phyloP scores from a whole-genome alignment of 2,113 vertebrate species.

The Hypocryptadius cinnamomeus region DNA sequence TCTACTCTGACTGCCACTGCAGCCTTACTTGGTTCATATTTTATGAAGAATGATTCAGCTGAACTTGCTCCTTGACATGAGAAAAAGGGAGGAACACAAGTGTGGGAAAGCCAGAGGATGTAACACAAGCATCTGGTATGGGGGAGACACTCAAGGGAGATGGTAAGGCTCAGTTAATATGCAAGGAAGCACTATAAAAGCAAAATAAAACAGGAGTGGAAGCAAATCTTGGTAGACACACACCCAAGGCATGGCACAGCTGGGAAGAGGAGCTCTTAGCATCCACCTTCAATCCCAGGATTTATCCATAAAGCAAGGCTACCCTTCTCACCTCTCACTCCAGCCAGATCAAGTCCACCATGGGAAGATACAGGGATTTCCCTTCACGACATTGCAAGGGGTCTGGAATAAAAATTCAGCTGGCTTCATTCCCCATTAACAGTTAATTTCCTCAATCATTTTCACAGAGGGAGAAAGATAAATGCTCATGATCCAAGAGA shows the following conservation, averaged over 20 bases:
- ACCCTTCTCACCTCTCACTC: not conserved
- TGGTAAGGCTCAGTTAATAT: not conserved
- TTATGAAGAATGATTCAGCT: slow-evolving; percentile 16
- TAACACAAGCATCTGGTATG: slow-evolving; percentile 43
- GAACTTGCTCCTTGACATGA: slow-evolving; percentile 34
- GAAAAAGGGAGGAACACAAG: slow-evolving; percentile 5
- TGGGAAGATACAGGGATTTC: not conserved
- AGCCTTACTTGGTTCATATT: not conserved
- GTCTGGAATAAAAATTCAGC: slow-evolving; percentile 5
- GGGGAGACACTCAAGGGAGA: slow-evolving; percentile 45
- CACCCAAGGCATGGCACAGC: not conserved
- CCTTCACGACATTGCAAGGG: not conserved
- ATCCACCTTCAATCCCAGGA: not conserved
- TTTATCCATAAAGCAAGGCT: not conserved
- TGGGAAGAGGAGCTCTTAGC: slow-evolving; percentile 26
- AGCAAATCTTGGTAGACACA: not conserved
- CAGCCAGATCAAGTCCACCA: not conserved
- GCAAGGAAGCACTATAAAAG: slow-evolving; percentile 25
- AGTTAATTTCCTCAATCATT: slow-evolving; percentile 45
- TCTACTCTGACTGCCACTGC: not conserved
- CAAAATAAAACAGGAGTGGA: not conserved
- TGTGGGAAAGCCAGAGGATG: slow-evolving; percentile 51
- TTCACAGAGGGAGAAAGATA: slow-evolving; percentile 17
- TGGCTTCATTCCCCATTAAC: slow-evolving; percentile 28
- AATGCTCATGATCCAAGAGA: not conserved